Evolutionary conservation across 2,113 vertebrate genomes (phyloP).

Genomic region (Engraulis encrasicolus): DNA sequence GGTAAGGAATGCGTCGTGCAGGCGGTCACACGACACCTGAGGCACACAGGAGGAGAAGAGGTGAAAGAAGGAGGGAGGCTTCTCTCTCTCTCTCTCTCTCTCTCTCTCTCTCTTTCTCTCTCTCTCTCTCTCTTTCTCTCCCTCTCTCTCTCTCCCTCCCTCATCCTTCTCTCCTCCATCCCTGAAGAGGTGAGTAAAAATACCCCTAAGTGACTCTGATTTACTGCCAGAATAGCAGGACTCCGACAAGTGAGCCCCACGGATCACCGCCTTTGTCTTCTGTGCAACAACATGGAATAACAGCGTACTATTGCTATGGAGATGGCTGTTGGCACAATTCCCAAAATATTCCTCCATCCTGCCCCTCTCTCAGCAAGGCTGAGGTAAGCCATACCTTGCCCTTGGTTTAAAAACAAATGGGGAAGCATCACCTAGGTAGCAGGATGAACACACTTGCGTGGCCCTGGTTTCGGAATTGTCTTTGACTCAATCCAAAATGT

Average conservation of each 20-base stretch:
- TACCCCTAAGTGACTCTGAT: conserved; percentile 16
- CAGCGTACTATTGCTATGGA: neutral
- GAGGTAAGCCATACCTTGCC: conserved; percentile 10
- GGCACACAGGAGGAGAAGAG: neutral
- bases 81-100: too few relatives aligned
- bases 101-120: too few relatives aligned
- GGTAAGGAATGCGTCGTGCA: conserved; percentile 61
- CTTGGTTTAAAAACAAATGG: conserved; percentile 7
- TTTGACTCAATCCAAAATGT: neutral
- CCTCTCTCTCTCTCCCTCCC: too few relatives aligned
- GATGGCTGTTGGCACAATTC: neutral
- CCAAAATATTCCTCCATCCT: neutral
- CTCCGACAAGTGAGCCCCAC: conserved; percentile 16
- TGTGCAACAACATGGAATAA: neutral
- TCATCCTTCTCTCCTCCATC: neutral
- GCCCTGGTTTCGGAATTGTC: neutral
- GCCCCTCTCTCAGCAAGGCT: neutral
- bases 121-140: too few relatives aligned
- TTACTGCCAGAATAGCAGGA: neutral
- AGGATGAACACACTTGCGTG: neutral
- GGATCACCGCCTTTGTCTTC: neutral
- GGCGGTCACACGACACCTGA: conserved; percentile 56
- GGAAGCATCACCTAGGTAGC: neutral
- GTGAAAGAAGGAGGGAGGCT: neutral
- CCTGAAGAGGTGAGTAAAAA: neutral